These are phyloP conservation scores for Gymnopithys bicolor DNA, from an alignment of 2,797 vertebrate genomes.

Conservation along the genomic window DNA sequence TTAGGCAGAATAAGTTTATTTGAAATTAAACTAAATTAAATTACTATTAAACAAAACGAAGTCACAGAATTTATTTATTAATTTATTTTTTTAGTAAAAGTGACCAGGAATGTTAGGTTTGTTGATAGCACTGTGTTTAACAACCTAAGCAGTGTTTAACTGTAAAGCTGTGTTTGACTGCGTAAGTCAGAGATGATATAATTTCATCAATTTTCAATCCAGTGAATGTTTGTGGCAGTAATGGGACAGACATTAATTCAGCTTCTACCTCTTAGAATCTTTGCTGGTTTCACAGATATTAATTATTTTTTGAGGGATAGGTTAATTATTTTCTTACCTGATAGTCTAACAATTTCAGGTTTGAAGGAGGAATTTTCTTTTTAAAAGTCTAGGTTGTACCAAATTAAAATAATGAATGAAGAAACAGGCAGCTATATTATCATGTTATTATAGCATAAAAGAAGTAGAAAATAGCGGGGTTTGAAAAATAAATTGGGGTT, in stretches of 20 bases:
- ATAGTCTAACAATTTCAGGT: not conserved
- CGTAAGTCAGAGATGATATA: not conserved
- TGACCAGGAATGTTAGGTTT: not conserved
- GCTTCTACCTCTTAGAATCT: not conserved
- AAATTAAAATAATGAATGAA: not conserved
- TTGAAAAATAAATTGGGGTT: rapidly evolving
- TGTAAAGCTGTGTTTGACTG: not conserved
- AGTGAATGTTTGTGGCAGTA: not conserved
- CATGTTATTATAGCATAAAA: not conserved
- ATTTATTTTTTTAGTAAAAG: not conserved
- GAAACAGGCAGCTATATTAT: not conserved
- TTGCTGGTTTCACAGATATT: not conserved
- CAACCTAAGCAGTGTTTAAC: not conserved
- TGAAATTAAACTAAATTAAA: not conserved
- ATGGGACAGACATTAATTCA: not conserved
- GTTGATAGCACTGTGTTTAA: not conserved
- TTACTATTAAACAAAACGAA: not conserved
- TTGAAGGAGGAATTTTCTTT: not conserved
- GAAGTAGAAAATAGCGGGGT: not conserved
- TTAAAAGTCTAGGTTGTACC: not conserved
- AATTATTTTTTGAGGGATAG: not conserved
- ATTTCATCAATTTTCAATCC: not conserved
- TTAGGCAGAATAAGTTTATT: not conserved
- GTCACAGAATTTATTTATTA: not conserved
- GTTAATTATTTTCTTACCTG: not conserved